phyloP scores from a whole-genome alignment of 2,888 invertebrate genomes.

The Spodoptera exigua region DNA sequence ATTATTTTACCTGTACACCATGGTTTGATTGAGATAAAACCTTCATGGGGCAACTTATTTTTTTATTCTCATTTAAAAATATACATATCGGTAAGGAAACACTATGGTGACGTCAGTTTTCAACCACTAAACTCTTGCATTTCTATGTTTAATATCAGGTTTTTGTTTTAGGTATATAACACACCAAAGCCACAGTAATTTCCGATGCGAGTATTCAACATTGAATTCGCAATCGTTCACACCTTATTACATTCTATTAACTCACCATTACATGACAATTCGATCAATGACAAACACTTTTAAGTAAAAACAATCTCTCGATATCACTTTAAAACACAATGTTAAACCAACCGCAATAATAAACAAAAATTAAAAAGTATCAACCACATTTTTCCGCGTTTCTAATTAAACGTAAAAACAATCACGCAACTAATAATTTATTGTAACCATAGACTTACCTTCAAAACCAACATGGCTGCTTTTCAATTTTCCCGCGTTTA shows the following conservation, averaged over 20 bases:
- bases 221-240: slow-evolving; percentile 30
- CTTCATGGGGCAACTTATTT: slow-evolving; percentile 7
- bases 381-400: slow-evolving; percentile 22
- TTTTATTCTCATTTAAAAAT: too few relatives aligned
- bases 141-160: slow-evolving; percentile 11
- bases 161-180: slow-evolving; percentile 10
- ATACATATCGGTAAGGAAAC: too few relatives aligned
- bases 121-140: not conserved
- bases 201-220: slow-evolving; percentile 19
- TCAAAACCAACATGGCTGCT: slow-evolving; percentile 82
- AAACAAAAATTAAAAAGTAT: slow-evolving; percentile 3
- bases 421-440: slow-evolving; percentile 30
- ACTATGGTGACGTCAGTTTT: too few relatives aligned
- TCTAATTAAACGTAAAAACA: slow-evolving; percentile 9
- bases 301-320: slow-evolving; percentile 13
- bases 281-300: slow-evolving; percentile 38
- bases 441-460: slow-evolving; percentile 76
- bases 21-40: slow-evolving; percentile 16
- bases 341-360: not conserved
- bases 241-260: slow-evolving; percentile 29
- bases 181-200: slow-evolving; percentile 36
- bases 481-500: slow-evolving; percentile 83
- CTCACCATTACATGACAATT: slow-evolving; percentile 28
- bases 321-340: slow-evolving; percentile 13
- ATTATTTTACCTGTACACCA: slow-evolving; percentile 23